Conservation (phyloP, 2,888 invertebrate genomes). For the Clunio marinus region DNA sequence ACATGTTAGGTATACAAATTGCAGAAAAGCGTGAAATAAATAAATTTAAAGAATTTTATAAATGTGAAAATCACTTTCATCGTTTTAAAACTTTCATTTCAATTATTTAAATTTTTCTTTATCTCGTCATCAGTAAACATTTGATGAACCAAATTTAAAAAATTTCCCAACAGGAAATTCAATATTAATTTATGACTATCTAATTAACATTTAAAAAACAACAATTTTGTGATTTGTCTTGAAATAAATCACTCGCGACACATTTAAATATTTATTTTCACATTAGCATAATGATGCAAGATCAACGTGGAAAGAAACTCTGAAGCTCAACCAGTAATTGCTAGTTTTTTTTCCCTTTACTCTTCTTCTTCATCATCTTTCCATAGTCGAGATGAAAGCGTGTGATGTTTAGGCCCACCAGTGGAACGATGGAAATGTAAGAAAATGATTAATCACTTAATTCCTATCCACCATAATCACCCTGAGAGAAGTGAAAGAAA, state of each 20-base stretch:
- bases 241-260: slow-evolving; percentile 22
- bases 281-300: slow-evolving; percentile 29
- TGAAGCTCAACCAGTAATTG: slow-evolving; percentile 21
- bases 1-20: no score
- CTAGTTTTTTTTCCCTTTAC: background rate
- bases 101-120: no score
- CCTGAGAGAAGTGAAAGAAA: background rate
- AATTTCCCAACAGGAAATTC: slow-evolving; percentile 18
- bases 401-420: slow-evolving; percentile 24
- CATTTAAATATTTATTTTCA: slow-evolving; percentile 29
- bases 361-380: background rate
- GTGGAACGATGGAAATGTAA: background rate
- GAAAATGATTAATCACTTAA: slow-evolving; percentile 33
- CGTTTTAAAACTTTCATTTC: no score
- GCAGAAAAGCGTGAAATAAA: no score
- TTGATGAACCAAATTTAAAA: no score
- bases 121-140: no score
- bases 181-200: slow-evolving; percentile 18
- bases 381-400: background rate
- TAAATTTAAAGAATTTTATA: no score
- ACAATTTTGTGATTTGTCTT: slow-evolving; percentile 22
- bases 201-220: slow-evolving; percentile 33
- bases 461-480: slow-evolving; percentile 20
- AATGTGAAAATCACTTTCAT: no score
- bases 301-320: no score